These are phyloP conservation scores for Zaprionus davidi DNA, from an alignment of 1,140 invertebrate genomes.

Conservation along the genomic window DNA sequence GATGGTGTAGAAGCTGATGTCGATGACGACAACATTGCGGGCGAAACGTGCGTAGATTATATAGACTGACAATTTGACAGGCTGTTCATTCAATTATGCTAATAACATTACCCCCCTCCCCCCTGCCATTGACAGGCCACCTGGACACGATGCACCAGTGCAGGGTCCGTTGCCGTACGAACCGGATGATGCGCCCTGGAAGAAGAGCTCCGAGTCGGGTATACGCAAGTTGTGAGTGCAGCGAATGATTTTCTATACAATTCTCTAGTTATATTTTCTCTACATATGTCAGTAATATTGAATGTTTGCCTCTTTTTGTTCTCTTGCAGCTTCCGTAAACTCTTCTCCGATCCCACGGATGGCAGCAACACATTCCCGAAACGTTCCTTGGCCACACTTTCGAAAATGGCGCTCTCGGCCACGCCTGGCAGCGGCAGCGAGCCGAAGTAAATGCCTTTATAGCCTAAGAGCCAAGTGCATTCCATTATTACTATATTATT, in stretches of 20 bases:
- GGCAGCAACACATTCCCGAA: constrained; percentile 88
- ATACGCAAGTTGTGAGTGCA: constrained; percentile 96
- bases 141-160: constrained; percentile 92
- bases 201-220: constrained; percentile 91
- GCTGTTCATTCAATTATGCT: not conserved
- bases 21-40: constrained; percentile 43
- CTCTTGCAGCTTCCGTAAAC: constrained; percentile 87
- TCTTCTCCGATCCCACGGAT: constrained; percentile 89
- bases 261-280: not conserved
- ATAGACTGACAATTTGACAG: not conserved
- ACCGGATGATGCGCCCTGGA: constrained; percentile 97
- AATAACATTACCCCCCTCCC: not conserved
- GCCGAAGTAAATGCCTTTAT: constrained; percentile 70
- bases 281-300: not conserved
- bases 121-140: constrained; percentile 58
- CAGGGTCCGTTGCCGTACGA: constrained; percentile 98
- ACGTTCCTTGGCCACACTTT: constrained; percentile 89
- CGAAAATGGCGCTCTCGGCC: constrained; percentile 89
- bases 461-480: constrained; percentile 53
- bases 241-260: not conserved
- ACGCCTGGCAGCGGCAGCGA: constrained; percentile 70
- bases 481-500: constrained; percentile 1
- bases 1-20: constrained; percentile 65
- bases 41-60: constrained; percentile 62
- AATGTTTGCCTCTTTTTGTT: not conserved